Base-by-base conservation (phyloP, 1,140 invertebrate genomes). In the Drusus annulatus region DNA sequence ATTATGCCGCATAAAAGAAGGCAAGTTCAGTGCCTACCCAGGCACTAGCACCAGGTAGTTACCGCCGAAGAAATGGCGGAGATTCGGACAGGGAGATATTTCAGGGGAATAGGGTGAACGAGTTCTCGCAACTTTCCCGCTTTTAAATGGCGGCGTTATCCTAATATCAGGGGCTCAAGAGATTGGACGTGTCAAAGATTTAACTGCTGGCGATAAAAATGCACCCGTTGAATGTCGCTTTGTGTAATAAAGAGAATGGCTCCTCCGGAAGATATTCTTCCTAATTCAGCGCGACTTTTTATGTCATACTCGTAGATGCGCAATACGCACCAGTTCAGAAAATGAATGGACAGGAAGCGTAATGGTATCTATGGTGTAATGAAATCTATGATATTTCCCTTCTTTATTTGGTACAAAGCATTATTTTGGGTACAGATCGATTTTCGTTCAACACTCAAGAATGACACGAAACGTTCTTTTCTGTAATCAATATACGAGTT, bases 111-210 rank as follows among this genome's bases (percentile, higher is more conserved):
- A 63, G 65, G 65, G 65, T 69, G 36, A 69, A 69, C 16, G 65
- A 19, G 10, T 17, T 23, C 31, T 7, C 7, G 15, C 65, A 16
- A 31, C 16, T n/a, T 52, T 52, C 51, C 25, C 36, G 69, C 51
- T 17, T 21, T 51, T 21, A 52, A 51, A 52, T 73, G 69, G 45
- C 69, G 51, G 45, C 69, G 69, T 21, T 10, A 54, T 51, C 69
- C 45, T 23, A 25, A 69, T 69, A 69, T 69, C 69, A 16, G 23
- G 50, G 69, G 45, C 51, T 16, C 10, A 50, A 54, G 16, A 73
- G 45, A 52, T 73, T 73, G 36, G 16, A 54, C n/a, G 69, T 54
- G 69, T 73, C 63, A 68, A 68, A 68, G 63, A 68, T 73, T 73
- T 52, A 73, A 73, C 69, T 54, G 69, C 51, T 5, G 13, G 0